These are phyloP conservation scores for Ammospiza nelsoni DNA, from an alignment of 2,113 vertebrate species.

Conservation along the genomic window DNA sequence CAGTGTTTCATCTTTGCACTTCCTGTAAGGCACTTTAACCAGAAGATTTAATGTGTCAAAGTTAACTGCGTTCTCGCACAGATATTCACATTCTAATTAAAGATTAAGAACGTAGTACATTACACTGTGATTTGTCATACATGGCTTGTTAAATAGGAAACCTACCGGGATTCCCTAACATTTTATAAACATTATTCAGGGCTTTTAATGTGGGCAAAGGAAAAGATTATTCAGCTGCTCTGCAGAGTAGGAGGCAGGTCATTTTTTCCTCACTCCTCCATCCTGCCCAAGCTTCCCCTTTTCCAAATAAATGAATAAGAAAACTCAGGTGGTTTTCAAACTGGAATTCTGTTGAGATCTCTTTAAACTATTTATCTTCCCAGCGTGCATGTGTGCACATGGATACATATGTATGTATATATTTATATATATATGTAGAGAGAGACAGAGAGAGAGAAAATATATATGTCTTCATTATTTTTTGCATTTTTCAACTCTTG, in stretches of 20 bases:
- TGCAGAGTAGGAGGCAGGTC: conserved; percentile 63
- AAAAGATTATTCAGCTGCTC: conserved; percentile 77
- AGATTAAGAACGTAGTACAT: conserved; percentile 91
- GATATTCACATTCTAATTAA: conserved; percentile 93
- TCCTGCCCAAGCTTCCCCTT: neutral
- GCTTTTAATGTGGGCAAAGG: conserved; percentile 82
- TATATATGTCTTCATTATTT: conserved; percentile 47
- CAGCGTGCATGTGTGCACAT: neutral
- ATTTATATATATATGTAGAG: neutral
- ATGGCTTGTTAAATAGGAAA: conserved; percentile 91
- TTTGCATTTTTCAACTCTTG: conserved; percentile 41
- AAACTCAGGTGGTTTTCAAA: conserved; percentile 28
- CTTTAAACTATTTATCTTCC: conserved; percentile 49
- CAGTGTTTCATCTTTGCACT: conserved; percentile 86
- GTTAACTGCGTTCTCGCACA: conserved; percentile 85
- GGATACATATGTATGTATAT: neutral
- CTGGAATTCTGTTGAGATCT: conserved; percentile 20
- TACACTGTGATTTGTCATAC: conserved; percentile 93
- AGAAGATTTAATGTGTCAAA: conserved; percentile 93
- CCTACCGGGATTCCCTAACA: conserved; percentile 88
- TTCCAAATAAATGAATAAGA: conserved; percentile 59
- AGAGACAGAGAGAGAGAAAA: neutral
- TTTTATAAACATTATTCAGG: conserved; percentile 87
- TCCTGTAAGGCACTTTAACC: conserved; percentile 89
- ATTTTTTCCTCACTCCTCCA: neutral